phyloP scores from a whole-genome alignment of 2,888 invertebrate genomes.

The Eupelmus urozonus region DNA sequence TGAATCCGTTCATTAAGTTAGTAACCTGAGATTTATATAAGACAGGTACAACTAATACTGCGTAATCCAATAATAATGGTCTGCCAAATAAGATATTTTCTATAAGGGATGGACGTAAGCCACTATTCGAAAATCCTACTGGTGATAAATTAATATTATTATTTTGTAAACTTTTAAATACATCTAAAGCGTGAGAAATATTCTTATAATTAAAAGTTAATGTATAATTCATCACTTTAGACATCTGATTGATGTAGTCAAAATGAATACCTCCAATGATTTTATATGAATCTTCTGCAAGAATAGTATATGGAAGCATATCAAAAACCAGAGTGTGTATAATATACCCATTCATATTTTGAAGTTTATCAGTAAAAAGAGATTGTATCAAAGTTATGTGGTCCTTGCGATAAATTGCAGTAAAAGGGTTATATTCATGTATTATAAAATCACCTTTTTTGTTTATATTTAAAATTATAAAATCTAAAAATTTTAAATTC shows the following conservation, averaged over 20 bases:
- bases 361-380: background rate
- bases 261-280: too few species aligned
- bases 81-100: too few species aligned
- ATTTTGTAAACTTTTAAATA: too few species aligned
- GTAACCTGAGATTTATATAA: background rate
- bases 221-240: too few species aligned
- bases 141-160: too few species aligned
- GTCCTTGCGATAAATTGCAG: background rate
- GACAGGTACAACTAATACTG: background rate
- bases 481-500: slow-evolving; percentile 20
- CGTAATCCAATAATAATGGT: background rate
- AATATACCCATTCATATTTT: background rate
- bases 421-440: slow-evolving; percentile 6
- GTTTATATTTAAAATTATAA: background rate
- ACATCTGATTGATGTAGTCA: too few species aligned
- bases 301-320: background rate
- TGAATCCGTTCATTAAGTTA: background rate
- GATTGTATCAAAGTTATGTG: background rate
- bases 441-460: background rate
- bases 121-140: too few species aligned
- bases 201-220: too few species aligned
- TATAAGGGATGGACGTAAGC: too few species aligned
- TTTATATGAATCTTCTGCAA: too few species aligned
- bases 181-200: too few species aligned
- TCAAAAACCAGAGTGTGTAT: background rate